A percentile compares a stretch with the other conserved stretches of the same genome.
Conservation (phyloP, 23 tunicate species). For the Ascidia mentula region DNA sequence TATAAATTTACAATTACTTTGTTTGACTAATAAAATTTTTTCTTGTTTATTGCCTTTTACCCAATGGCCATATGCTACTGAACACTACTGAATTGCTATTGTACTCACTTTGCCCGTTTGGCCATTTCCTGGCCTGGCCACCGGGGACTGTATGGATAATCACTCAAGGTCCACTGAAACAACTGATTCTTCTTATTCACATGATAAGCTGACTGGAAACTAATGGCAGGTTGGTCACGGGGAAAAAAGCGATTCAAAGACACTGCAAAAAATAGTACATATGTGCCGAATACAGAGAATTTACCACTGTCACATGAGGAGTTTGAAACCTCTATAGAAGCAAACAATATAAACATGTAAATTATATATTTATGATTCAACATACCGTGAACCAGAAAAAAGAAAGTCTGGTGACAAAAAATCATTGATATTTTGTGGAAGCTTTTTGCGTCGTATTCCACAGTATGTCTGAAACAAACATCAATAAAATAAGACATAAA, state of each 20-base stretch:
- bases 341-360: neutral
- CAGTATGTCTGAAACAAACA: slow-evolving; percentile 38
- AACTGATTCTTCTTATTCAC: slow-evolving; percentile 42
- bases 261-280: slow-evolving; percentile 62
- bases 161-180: slow-evolving; percentile 44
- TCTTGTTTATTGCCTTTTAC: no score
- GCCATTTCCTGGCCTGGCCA: slow-evolving; percentile 90
- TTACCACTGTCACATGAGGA: neutral
- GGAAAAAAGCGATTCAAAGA: slow-evolving; percentile 60
- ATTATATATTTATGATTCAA: neutral
- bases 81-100: no score
- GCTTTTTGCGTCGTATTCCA: slow-evolving; percentile 84
- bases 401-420: slow-evolving; percentile 69
- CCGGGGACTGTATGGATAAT: slow-evolving; percentile 88
- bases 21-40: no score
- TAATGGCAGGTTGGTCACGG: slow-evolving; percentile 58
- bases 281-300: neutral
- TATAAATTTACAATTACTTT: no score
- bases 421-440: slow-evolving; percentile 53
- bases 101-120: slow-evolving; percentile 52
- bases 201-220: slow-evolving; percentile 84
- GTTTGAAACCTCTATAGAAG: neutral
- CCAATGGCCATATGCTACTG: no score
- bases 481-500: neutral
- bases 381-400: slow-evolving; percentile 65